phyloP scores from a whole-genome alignment of 2,888 invertebrate genomes.

The Parelbella ahira region DNA sequence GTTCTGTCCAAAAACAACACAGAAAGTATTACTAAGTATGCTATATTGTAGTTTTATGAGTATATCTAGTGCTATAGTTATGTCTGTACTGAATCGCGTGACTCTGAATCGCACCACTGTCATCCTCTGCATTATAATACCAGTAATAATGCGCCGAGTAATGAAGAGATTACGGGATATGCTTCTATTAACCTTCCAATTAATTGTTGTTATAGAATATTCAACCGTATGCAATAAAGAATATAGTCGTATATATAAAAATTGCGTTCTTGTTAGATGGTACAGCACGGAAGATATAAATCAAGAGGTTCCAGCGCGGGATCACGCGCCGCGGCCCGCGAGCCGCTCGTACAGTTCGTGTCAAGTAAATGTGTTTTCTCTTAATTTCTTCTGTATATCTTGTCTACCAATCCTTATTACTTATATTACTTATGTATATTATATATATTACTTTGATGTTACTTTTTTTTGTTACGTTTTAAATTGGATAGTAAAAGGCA shows the following conservation, averaged over 20 bases:
- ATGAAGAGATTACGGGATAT: slow-evolving; percentile 16
- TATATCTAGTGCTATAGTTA: no score
- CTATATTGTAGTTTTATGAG: no score
- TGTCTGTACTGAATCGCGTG: no score
- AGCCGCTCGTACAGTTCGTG: slow-evolving; percentile 5
- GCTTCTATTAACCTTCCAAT: slow-evolving; percentile 19
- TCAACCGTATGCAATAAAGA: background rate
- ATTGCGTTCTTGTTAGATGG: background rate
- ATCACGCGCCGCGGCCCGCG: background rate
- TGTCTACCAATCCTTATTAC: no score
- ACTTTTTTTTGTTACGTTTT: no score
- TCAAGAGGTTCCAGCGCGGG: slow-evolving; percentile 10
- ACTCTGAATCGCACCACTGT: slow-evolving; percentile 7
- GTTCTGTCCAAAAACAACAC: no score
- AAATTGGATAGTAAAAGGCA: no score
- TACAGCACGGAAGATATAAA: slow-evolving; percentile 13
- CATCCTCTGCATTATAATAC: slow-evolving; percentile 13
- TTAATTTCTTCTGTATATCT: background rate
- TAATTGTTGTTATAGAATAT: background rate
- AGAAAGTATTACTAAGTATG: no score
- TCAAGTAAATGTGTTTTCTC: slow-evolving; percentile 10
- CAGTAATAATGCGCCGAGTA: slow-evolving; percentile 18
- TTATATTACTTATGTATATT: no score
- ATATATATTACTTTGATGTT: no score
- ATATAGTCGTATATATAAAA: no score